These are phyloP conservation scores for Pangasius macronema DNA, from an alignment of 2,797 vertebrate genomes.

Conservation along the genomic window DNA sequence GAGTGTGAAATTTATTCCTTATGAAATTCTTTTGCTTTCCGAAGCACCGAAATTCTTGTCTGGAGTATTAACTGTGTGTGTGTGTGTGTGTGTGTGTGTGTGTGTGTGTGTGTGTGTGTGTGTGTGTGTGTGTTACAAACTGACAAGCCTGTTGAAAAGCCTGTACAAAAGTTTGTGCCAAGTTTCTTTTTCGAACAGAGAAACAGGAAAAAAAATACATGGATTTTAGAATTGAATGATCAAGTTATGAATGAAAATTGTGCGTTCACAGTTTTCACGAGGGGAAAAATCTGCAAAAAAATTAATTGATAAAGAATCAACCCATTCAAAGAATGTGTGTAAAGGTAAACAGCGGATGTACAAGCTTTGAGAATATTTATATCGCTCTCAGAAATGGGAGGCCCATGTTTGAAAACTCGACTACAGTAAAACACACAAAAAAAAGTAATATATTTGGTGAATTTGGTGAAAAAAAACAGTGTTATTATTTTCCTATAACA, in stretches of 20 bases:
- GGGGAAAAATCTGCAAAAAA: too few relatives aligned
- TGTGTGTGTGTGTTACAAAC: neutral
- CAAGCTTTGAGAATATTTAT: neutral
- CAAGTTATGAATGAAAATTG: neutral
- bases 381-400: neutral
- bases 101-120: neutral
- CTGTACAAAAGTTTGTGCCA: neutral
- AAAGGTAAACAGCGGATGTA: neutral
- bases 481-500: neutral
- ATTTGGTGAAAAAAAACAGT: too few relatives aligned
- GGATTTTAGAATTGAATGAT: neutral
- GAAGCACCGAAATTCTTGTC: neutral
- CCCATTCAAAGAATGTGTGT: neutral
- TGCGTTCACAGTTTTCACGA: too few relatives aligned
- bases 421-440: too few relatives aligned
- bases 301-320: too few relatives aligned
- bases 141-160: neutral
- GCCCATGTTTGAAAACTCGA: too few relatives aligned
- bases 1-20: neutral
- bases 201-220: neutral
- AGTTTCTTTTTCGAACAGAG: neutral
- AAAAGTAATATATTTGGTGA: too few relatives aligned
- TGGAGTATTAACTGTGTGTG: neutral
- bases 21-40: neutral
- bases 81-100: neutral